Conservation (phyloP, 2,888 invertebrate species). For the Polydrusus cervinus region DNA sequence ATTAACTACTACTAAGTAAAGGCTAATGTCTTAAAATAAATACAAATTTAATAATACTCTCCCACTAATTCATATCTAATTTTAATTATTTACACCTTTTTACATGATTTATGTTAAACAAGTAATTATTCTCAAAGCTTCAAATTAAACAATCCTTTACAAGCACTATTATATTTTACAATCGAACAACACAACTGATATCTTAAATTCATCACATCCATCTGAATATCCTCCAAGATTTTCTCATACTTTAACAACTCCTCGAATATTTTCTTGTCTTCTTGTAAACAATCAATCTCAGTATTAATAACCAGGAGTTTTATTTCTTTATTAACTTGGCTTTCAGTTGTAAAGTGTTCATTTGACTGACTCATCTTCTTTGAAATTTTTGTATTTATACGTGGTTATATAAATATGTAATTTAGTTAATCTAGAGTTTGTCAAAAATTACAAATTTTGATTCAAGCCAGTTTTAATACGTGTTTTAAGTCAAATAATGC, state of each 20-base stretch:
- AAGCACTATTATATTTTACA: slow-evolving; percentile 7
- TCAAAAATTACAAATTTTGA: too few species aligned
- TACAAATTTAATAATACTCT: too few species aligned
- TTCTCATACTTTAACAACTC: slow-evolving; percentile 8
- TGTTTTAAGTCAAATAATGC: too few species aligned
- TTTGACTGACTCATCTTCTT: background rate
- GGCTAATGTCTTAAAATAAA: too few species aligned
- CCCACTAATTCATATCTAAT: too few species aligned
- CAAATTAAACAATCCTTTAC: slow-evolving; percentile 6
- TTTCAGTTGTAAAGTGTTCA: background rate
- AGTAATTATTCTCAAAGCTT: too few species aligned
- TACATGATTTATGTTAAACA: too few species aligned
- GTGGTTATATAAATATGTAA: background rate
- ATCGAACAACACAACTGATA: slow-evolving; percentile 3
- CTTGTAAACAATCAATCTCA: background rate
- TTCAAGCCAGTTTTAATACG: too few species aligned
- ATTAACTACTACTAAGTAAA: too few species aligned
- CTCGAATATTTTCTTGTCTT: slow-evolving; percentile 12
- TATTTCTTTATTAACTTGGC: slow-evolving; percentile 33
- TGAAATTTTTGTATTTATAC: too few species aligned
- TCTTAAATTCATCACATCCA: slow-evolving; percentile 26
- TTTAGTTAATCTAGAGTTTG: background rate
- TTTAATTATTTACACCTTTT: too few species aligned
- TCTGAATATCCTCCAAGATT: slow-evolving; percentile 8
- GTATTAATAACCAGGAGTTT: background rate